Evolutionary conservation across 2,888 invertebrate genomes (phyloP), one percentile per base, ranked within the genome.

Genomic region (Xylota sylvarum): DNA sequence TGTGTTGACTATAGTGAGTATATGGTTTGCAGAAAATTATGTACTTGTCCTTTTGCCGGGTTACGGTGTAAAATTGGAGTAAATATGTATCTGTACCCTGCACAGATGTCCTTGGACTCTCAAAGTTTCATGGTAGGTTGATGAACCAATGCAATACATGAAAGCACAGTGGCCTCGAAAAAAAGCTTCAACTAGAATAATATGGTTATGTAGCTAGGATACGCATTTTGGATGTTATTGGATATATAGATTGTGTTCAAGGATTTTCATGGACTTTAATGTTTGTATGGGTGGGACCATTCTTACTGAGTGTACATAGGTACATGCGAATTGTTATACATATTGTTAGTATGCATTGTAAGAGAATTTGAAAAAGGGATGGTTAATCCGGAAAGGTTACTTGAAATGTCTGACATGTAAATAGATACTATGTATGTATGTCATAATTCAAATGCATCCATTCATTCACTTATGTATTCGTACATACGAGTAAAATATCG

Each of bases 51-150:
- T 76, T 72, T 81, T 77, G 72, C 48, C 70, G 58, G 84, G 70
- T 81, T 72, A 81, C 27, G 64, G 65, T 62, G 72, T 67, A 67
- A 81, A 76, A 85, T 9, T 85, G 52, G 76, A 81, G 67, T 85
- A 72, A 67, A 52, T 85, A 81, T 81, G 55, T 85, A 72, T 40
- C 40, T 62, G 35, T 43, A 86, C 62, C 76, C 81, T 86, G 85
- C 82, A 82, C 72, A 50, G 52, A 87, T 89, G 89, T 90, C 90
- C 90, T 90, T 90, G 89, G 88, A 89, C 89, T 89, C 86, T 88
- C 88, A 88, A 85, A 85, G 88, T 89, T 89, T 83, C 89, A 89
- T 88, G 88, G 88, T 88, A 89, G 86, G 86, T 86, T 86, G 81
- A 72, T 82, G 86, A 86, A 82, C 86, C 65, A 19, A 43, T 60